These are phyloP conservation scores for Hemicordylus capensis DNA, from an alignment of 2,113 vertebrate species.

Conservation along the genomic window DNA sequence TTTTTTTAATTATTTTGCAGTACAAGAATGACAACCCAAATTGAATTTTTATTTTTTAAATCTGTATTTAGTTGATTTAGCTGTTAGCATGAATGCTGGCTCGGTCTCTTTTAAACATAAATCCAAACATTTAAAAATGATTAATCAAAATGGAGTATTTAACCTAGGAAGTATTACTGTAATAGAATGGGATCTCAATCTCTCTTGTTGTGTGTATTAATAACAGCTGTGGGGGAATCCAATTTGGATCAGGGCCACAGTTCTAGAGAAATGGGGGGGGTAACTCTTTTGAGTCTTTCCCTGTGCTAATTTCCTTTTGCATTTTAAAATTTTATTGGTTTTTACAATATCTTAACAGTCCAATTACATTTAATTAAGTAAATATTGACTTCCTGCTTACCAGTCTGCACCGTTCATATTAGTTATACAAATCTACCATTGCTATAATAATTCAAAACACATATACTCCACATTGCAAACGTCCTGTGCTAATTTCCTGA, in stretches of 20 bases:
- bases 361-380: too few species aligned
- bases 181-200: neutral
- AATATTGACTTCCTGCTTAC: too few species aligned
- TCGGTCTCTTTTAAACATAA: conserved; percentile 30
- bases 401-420: too few species aligned
- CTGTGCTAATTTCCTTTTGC: too few species aligned
- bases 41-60: conserved; percentile 48
- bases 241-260: neutral
- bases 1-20: conserved; percentile 47
- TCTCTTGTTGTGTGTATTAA: too few species aligned
- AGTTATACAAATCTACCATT: too few species aligned
- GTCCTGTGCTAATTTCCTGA: neutral
- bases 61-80: conserved; percentile 28
- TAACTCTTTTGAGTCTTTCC: neutral
- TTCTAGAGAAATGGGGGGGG: too few species aligned
- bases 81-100: conserved; percentile 19
- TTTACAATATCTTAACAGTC: too few species aligned
- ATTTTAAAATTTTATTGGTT: too few species aligned
- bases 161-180: conserved; percentile 22
- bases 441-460: too few species aligned
- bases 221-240: neutral
- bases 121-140: conserved; percentile 20
- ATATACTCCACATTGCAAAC: too few species aligned
- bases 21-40: conserved; percentile 52
- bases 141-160: conserved; percentile 27